Base-by-base conservation (phyloP, 2,797 vertebrate genomes). In the Apogon talboti region DNA sequence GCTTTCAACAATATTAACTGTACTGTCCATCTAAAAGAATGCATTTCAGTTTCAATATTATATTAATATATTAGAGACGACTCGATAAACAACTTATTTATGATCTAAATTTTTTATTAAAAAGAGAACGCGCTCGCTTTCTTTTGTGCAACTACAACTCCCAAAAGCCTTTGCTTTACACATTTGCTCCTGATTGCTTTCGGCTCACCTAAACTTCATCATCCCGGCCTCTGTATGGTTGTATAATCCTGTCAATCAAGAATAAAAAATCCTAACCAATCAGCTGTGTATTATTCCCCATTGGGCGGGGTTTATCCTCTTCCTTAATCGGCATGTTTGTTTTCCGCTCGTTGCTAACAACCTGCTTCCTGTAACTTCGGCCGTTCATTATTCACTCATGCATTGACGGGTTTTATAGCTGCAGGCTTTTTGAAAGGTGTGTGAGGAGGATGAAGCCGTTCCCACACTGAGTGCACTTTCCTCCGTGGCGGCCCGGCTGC, bases 311-410 rank as follows among this genome's bases (percentile, higher is more conserved):
- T 47, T 13, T 6, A 44, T 0, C 1, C 21, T 14, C 66, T 75
- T 69, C 65, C 56, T 66, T 46, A 0, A 57, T 40, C 74, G 76
- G 58, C 74, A 73, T 0, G 48, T 37, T 65, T 55, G 79, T 85
- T 81, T 81, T 87, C 82, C 74, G 82, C 43, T 72, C 77, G 79
- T 83, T 83, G 87, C 85, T 85, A 89, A 79, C 91, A 90, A 92
- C 90, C 90, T 87, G 87, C 90, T 74, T 79, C 79, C 87, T 70
- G 79, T 35, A 87, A 82, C 89, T 88, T 82, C 21, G 62, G 35
- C 61, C 75, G 81, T 79, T 77, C 81, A 11, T 77, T 8, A 35
- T 42, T 15, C 42, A 24, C 55, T 41, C 68, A 63, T 73, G 65
- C 65, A 7, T 18, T 0, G 63, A 35, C 65, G 47, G 46, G 38